phyloP scores from a whole-genome alignment of 2,797 vertebrate genomes.

The Muraenolepis orangiensis region DNA sequence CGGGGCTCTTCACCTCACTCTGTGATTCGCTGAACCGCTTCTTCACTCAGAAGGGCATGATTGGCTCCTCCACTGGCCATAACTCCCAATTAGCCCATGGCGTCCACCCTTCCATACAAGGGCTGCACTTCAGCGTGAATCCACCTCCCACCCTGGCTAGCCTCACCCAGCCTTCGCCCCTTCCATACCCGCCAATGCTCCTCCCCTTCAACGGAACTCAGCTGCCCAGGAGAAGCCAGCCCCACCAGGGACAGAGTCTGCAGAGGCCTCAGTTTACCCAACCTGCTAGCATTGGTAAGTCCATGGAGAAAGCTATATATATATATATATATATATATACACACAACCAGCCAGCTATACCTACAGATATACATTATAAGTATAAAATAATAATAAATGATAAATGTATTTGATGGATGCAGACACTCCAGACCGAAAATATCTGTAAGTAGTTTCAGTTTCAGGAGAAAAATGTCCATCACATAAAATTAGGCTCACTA shows the following conservation, averaged over 20 bases:
- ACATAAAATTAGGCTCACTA: no score
- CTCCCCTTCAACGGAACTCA: slow-evolving; percentile 48
- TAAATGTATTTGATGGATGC: not conserved
- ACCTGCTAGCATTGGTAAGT: slow-evolving; percentile 62
- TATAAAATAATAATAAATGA: no score
- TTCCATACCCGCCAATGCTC: slow-evolving; percentile 51
- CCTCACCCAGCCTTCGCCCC: slow-evolving; percentile 71
- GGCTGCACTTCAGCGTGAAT: slow-evolving; percentile 33
- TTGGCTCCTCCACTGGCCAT: slow-evolving; percentile 59
- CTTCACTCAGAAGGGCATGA: slow-evolving; percentile 91
- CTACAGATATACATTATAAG: not conserved
- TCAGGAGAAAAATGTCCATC: not conserved
- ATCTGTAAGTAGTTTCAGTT: not conserved
- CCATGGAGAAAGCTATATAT: not conserved
- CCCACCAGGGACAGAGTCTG: slow-evolving; percentile 50
- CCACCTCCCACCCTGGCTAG: slow-evolving; percentile 58
- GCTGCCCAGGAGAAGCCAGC: slow-evolving; percentile 53
- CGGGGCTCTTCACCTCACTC: slow-evolving; percentile 90
- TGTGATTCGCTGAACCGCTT: slow-evolving; percentile 98
- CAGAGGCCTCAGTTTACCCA: slow-evolving; percentile 61
- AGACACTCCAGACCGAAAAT: not conserved
- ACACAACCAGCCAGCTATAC: not conserved
- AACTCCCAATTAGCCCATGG: slow-evolving; percentile 53
- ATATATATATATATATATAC: not conserved
- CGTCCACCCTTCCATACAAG: slow-evolving; percentile 45